phyloP scores from a whole-genome alignment of 2,113 vertebrate genomes.

The Callopanchax toddi region DNA sequence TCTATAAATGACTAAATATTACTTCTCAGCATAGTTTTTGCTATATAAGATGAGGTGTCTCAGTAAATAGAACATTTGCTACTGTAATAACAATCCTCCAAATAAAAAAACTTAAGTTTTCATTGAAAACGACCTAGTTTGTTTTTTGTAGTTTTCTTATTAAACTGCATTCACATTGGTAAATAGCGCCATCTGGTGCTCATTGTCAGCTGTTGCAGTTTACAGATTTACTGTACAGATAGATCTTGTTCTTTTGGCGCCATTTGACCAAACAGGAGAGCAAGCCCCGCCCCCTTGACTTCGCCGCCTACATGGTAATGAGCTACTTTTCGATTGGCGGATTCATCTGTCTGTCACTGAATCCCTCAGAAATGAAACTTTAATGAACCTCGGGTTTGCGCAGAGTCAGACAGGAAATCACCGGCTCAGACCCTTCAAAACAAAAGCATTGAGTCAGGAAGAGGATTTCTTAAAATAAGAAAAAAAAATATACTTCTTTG shows the following conservation, averaged over 20 bases:
- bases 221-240: neutral
- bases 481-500: too few species aligned
- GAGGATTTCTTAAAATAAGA: too few species aligned
- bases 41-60: too few species aligned
- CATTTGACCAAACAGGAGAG: slow-evolving; percentile 25
- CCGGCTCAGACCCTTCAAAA: slow-evolving; percentile 2
- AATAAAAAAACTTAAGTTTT: too few species aligned
- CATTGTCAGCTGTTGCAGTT: neutral
- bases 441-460: slow-evolving; percentile 1
- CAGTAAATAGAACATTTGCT: too few species aligned
- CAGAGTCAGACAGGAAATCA: neutral
- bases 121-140: too few species aligned
- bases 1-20: too few species aligned
- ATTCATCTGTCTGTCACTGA: slow-evolving; percentile 37
- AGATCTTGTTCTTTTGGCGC: slow-evolving; percentile 45
- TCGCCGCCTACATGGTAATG: neutral
- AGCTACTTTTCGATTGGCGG: slow-evolving; percentile 37
- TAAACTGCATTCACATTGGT: neutral
- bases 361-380: neutral
- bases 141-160: too few species aligned
- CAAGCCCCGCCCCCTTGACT: slow-evolving; percentile 11
- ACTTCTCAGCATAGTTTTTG: too few species aligned
- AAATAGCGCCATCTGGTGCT: slow-evolving; percentile 53
- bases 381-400: neutral
- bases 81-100: too few species aligned